phyloP scores from a whole-genome alignment of 2,113 vertebrate genomes.

The Pseudolaguvia tuberculata region DNA sequence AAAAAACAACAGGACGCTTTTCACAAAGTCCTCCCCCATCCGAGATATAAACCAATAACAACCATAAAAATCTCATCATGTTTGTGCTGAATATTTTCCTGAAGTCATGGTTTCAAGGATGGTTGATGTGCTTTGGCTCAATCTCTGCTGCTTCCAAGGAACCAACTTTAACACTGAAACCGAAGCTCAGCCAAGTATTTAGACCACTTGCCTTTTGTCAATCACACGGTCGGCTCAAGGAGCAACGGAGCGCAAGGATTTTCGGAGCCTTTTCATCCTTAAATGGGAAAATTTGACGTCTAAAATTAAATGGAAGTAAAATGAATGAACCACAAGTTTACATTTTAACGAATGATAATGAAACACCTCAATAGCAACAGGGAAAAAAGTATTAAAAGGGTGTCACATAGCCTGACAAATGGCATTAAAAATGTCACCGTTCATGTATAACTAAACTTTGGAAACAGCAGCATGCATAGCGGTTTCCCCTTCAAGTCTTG shows the following conservation, averaged over 20 bases:
- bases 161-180: slow-evolving; percentile 41
- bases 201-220: slow-evolving; percentile 37
- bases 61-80: slow-evolving; percentile 13
- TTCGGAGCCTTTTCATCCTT: slow-evolving; percentile 5
- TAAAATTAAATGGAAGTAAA: background rate
- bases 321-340: background rate
- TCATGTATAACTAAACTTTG: slow-evolving; percentile 42
- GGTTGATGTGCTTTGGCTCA: slow-evolving; percentile 10
- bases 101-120: slow-evolving; percentile 6
- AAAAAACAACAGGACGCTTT: slow-evolving; percentile 2
- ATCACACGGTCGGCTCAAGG: slow-evolving; percentile 19
- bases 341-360: background rate
- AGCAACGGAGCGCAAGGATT: background rate
- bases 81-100: slow-evolving; percentile 22
- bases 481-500: background rate
- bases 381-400: slow-evolving; percentile 10
- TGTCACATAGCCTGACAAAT: slow-evolving; percentile 23
- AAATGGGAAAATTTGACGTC: slow-evolving; percentile 7
- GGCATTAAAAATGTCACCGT: slow-evolving; percentile 43
- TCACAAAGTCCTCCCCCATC: no score
- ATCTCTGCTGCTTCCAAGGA: slow-evolving; percentile 30
- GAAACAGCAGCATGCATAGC: slow-evolving; percentile 36
- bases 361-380: background rate
- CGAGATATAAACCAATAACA: background rate
- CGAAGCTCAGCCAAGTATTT: slow-evolving; percentile 32